Percentiles rank a stretch among this genome's conserved stretches.
These are phyloP conservation scores for Nothura maculosa DNA, from an alignment of 2,797 vertebrate species.

Conservation along the genomic window DNA sequence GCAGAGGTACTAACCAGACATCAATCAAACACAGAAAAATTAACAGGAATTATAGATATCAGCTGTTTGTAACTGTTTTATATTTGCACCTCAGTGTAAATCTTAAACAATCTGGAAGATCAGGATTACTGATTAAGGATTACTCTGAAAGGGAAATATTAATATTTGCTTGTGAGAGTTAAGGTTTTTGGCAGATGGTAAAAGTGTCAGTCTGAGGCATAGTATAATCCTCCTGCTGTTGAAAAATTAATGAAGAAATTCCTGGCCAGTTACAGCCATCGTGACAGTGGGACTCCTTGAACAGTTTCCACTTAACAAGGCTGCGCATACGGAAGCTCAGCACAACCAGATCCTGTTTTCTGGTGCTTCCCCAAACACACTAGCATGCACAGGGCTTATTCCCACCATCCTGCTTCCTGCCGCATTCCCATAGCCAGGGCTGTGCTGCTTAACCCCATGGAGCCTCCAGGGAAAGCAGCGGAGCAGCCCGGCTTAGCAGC, in stretches of 20 bases:
- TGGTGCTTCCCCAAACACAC: not conserved
- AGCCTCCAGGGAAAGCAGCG: conserved; percentile 6
- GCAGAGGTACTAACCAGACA: not conserved
- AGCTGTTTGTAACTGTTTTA: conserved; percentile 2
- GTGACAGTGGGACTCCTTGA: not conserved
- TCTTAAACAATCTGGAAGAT: conserved; percentile 41
- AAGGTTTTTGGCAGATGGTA: conserved; percentile 35
- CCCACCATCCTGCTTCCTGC: not conserved
- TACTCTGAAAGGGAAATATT: not conserved
- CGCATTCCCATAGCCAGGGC: not conserved
- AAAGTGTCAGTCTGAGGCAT: conserved; percentile 48
- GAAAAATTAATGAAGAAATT: conserved; percentile 55
- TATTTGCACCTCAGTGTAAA: not conserved
- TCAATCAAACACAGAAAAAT: not conserved
- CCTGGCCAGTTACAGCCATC: not conserved
- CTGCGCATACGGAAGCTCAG: not conserved
- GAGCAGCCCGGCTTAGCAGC: not conserved
- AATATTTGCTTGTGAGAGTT: conserved; percentile 23
- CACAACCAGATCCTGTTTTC: not conserved
- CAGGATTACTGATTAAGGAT: not conserved
- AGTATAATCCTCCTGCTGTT: conserved; percentile 26
- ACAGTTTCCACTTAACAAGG: not conserved
- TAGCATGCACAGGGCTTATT: not conserved
- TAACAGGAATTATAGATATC: not conserved
- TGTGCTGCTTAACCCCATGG: not conserved